phyloP scores from a whole-genome alignment of 92 coral and sea anemone species.

The Isaurus tuberculatus region DNA sequence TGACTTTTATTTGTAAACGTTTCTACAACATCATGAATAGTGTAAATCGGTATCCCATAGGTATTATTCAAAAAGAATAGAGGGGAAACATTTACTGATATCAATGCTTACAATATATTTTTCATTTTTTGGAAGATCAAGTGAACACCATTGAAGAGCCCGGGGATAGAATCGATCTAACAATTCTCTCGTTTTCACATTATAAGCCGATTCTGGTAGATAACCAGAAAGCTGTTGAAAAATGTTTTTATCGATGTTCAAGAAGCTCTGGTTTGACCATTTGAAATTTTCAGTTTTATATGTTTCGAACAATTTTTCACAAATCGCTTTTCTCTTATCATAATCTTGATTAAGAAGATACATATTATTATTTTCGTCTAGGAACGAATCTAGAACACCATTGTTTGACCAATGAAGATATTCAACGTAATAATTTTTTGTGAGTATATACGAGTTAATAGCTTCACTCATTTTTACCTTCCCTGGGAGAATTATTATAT shows the following conservation, averaged over 20 bases:
- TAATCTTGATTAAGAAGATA: background rate
- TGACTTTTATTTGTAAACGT: slow-evolving; percentile 44
- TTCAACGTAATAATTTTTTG: slow-evolving; percentile 6
- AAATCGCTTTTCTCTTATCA: slow-evolving; percentile 5
- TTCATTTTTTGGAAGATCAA: slow-evolving; percentile 9
- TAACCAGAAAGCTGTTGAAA: slow-evolving; percentile 20
- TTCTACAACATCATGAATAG: slow-evolving; percentile 39
- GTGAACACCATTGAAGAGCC: slow-evolving; percentile 61
- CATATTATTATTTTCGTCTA: slow-evolving; percentile 47
- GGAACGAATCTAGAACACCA: slow-evolving; percentile 16
- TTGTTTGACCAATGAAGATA: slow-evolving; percentile 40
- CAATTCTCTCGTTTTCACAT: slow-evolving; percentile 34
- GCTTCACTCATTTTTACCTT: slow-evolving; percentile 24
- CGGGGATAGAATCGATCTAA: slow-evolving; percentile 57
- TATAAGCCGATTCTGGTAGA: slow-evolving; percentile 29
- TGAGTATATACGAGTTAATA: background rate
- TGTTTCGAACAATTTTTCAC: background rate
- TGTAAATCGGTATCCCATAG: slow-evolving; percentile 3
- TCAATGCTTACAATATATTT: slow-evolving; percentile 37
- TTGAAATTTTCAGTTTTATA: background rate
- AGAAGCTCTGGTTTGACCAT: background rate
- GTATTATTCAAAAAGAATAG: slow-evolving; percentile 26
- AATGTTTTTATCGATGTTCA: background rate
- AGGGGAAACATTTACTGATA: slow-evolving; percentile 50
- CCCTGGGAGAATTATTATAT: slow-evolving; percentile 46